Conservation (phyloP, 2,113 vertebrate species). For the Conger conger region DNA sequence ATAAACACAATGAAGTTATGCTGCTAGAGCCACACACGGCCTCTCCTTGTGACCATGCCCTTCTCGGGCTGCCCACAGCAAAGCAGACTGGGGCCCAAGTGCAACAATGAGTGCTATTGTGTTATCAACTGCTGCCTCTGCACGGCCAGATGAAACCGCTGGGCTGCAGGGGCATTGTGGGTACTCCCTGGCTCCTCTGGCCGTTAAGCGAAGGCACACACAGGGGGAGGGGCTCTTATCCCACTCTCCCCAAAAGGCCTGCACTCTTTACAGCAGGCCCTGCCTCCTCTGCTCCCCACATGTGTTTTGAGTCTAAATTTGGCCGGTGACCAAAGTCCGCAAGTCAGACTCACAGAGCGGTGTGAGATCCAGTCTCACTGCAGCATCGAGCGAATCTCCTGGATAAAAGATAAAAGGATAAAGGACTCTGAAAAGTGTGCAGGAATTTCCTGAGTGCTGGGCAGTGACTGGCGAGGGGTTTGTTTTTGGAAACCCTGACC, state of each 20-base stretch:
- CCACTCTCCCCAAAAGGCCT: not conserved
- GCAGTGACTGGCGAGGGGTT: slow-evolving; percentile 81
- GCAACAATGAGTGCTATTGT: slow-evolving; percentile 38
- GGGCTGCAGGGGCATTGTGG: slow-evolving; percentile 20
- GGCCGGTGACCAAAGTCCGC: slow-evolving; percentile 76
- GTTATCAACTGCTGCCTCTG: slow-evolving; percentile 15
- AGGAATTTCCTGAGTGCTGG: slow-evolving; percentile 86
- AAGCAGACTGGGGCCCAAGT: not conserved
- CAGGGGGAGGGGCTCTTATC: not conserved
- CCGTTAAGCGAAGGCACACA: slow-evolving; percentile 15
- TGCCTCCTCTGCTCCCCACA: slow-evolving; percentile 69
- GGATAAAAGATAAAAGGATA: slow-evolving; percentile 43
- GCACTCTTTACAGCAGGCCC: slow-evolving; percentile 30
- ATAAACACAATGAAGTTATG: not conserved
- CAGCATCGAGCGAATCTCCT: slow-evolving; percentile 70
- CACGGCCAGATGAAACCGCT: slow-evolving; percentile 21
- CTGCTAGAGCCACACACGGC: not conserved
- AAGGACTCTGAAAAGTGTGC: slow-evolving; percentile 72
- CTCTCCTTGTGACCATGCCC: not conserved
- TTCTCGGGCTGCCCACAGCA: not conserved
- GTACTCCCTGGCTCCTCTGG: slow-evolving; percentile 23
- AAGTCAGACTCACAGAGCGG: slow-evolving; percentile 70
- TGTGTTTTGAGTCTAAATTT: slow-evolving; percentile 81
- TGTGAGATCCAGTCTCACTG: slow-evolving; percentile 54
- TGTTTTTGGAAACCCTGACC: slow-evolving; percentile 89